Evolutionary conservation across 2,113 vertebrate genomes (phyloP), one percentile per base, ranked within the genome.

Genomic region (Phocoena phocoena): DNA sequence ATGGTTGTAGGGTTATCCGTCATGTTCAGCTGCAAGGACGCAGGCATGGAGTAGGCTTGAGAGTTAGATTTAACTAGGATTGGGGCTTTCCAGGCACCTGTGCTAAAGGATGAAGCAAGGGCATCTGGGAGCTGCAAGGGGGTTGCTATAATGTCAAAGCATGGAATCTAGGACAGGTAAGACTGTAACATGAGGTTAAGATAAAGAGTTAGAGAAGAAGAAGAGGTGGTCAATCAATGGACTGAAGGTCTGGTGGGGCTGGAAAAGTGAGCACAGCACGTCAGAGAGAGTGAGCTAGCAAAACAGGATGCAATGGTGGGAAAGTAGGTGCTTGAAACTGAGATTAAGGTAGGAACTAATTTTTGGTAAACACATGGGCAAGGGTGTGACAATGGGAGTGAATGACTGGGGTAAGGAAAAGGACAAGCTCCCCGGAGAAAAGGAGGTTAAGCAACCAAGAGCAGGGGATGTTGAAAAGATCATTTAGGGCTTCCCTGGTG

Each of bases 391-490:
- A 0, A 0, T 2, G 38, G 14, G 14, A 77, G 9, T 15, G 10
- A 70, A 15, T n/a, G 53, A 62, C 60, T 20, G 33, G 63, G 50
- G 68, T 55, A n/a, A 77, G 67, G 36, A 5, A 60, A 60, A 83
- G 25, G 12, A 8, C 23, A 11, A 63, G 76, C 31, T 55, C 80
- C 65, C 36, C 11, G 11, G 67, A 90, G 44, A 62, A 92, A 62
- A 90, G 17, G 71, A 65, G 71, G 53, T 50, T 86, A n/a, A 67
- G 55, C 47, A 87, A 20, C 67, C 26, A 23, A 47, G 21, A 67
- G 44, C 36, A 28, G 5, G 1, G 20, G 5, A 67, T 70, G 86
- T 83, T 82, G 71, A 94, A 95, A 95, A 80, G 83, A 77, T 83
- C 67, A 58, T 79, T 81, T 84, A n/a, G 53, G 53, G 53, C 53